Conservation (phyloP, 2,797 vertebrate genomes). For the Argyrosomus regius region DNA sequence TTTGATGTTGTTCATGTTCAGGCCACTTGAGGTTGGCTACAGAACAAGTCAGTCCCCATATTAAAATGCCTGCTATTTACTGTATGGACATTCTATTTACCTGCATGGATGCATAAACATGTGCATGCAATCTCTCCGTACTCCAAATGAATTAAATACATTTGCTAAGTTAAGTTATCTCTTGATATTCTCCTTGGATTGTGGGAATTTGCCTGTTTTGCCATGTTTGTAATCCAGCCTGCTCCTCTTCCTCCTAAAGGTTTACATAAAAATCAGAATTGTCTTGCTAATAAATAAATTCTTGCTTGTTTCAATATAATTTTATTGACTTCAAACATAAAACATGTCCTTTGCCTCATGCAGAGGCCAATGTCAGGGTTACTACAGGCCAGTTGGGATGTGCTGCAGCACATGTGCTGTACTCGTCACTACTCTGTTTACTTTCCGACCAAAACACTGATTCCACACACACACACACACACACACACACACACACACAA, state of each 20-base stretch:
- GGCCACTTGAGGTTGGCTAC: no score
- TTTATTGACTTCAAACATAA: not conserved
- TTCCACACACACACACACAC: slow-evolving; percentile 39
- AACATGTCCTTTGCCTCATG: not conserved
- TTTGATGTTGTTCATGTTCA: no score
- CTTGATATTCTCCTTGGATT: not conserved
- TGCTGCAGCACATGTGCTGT: slow-evolving; percentile 36
- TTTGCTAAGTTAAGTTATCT: no score
- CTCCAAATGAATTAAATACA: no score
- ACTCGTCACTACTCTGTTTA: slow-evolving; percentile 64
- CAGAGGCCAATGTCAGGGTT: slow-evolving; percentile 17
- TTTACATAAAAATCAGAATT: not conserved
- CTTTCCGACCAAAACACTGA: slow-evolving; percentile 72
- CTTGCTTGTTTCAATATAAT: not conserved
- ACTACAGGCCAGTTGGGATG: slow-evolving; percentile 39
- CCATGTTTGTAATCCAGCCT: not conserved
- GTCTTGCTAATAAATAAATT: not conserved
- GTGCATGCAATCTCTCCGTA: no score
- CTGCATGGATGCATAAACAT: no score
- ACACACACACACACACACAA: slow-evolving; percentile 33
- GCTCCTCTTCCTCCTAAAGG: no score
- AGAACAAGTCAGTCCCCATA: no score
- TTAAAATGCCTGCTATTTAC: no score
- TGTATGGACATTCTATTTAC: no score
- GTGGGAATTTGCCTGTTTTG: not conserved